These are phyloP conservation scores for Polyodon spathula DNA, from an alignment of 2,113 vertebrate genomes.

Conservation along the genomic window DNA sequence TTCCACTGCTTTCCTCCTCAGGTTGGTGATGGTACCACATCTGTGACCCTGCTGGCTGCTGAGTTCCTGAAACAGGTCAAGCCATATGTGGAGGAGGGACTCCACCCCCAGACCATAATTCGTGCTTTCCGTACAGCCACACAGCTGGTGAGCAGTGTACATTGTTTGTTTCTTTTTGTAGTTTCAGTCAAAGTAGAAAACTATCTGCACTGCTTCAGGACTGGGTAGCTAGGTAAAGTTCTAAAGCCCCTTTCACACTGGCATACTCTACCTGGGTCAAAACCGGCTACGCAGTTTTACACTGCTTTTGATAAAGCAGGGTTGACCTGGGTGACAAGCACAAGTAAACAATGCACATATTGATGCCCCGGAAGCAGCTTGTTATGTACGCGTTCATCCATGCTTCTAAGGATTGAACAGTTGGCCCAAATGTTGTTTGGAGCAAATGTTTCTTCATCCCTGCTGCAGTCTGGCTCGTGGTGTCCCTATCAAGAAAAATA, in stretches of 20 bases:
- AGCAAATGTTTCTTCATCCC: too few species aligned
- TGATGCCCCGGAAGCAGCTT: not conserved
- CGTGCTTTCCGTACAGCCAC: conserved; percentile 85
- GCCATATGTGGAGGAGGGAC: conserved; percentile 84
- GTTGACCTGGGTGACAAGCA: too few species aligned
- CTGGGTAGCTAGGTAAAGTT: not conserved
- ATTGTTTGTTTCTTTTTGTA: too few species aligned
- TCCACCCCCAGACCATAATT: conserved; percentile 96
- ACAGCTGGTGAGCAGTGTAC: conserved; percentile 59
- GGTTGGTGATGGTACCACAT: conserved; percentile 95
- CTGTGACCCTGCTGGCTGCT: conserved; percentile 84
- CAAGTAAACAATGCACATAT: too few species aligned
- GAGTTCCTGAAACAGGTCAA: conserved; percentile 96
- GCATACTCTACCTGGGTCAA: too few species aligned
- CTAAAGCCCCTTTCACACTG: not conserved
- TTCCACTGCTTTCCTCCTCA: conserved; percentile 23
- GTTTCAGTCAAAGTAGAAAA: not conserved
- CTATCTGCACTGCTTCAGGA: not conserved
- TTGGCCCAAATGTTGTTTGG: too few species aligned
- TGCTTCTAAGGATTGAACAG: too few species aligned
- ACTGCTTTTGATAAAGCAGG: too few species aligned
- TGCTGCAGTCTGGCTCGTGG: too few species aligned
- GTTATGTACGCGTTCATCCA: too few species aligned
- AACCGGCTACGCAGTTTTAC: too few species aligned
- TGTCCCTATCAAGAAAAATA: too few species aligned